Conservation (phyloP, 2,797 vertebrate genomes). For the Gymnothorax reevesii region DNA sequence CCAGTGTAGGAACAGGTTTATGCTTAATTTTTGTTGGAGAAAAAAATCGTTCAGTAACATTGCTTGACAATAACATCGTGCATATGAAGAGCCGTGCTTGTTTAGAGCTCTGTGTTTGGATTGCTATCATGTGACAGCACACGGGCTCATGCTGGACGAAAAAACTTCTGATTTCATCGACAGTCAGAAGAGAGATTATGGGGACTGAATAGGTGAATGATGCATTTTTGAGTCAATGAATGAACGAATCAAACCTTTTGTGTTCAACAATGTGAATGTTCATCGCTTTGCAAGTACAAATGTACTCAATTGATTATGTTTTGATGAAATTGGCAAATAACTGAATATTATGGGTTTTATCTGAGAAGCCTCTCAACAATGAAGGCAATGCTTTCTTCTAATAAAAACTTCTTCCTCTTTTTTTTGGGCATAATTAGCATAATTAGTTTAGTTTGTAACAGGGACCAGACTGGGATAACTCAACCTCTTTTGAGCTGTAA, state of each 20-base stretch:
- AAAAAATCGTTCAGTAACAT: background rate
- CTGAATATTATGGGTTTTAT: background rate
- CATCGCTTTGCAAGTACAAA: background rate
- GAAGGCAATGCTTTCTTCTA: background rate
- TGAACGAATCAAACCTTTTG: background rate
- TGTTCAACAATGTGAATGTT: background rate
- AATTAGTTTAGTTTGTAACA: conserved; percentile 22
- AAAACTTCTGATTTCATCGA: conserved; percentile 50
- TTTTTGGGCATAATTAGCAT: background rate
- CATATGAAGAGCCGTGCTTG: conserved; percentile 34
- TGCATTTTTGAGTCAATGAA: background rate
- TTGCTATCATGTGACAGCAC: conserved; percentile 76
- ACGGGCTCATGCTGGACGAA: conserved; percentile 80
- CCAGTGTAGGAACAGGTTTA: background rate
- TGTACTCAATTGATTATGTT: background rate
- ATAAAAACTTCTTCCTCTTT: background rate
- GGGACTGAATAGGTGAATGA: background rate
- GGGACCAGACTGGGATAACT: background rate
- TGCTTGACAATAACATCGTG: background rate
- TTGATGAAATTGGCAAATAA: background rate
- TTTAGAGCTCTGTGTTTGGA: conserved; percentile 47
- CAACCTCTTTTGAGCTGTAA: background rate
- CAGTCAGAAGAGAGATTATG: background rate
- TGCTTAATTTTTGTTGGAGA: background rate
- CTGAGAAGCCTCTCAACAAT: background rate